Base-by-base conservation (phyloP, 2,888 invertebrate species). In the Biston betularia region DNA sequence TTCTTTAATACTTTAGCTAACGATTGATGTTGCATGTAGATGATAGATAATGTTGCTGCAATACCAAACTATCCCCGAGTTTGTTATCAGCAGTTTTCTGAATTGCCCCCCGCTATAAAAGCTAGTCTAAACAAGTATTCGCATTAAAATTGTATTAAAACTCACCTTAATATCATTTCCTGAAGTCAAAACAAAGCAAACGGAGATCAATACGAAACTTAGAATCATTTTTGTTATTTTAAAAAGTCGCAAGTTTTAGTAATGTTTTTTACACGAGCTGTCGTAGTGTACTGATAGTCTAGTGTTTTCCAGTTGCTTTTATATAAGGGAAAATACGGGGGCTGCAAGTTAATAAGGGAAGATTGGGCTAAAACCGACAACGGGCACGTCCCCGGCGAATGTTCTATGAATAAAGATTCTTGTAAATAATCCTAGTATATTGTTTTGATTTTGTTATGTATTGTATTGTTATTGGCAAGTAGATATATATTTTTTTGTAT, bases 91-190 rank as follows among this genome's bases (percentile, higher is more conserved):
- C 3, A n/a, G n/a, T 24, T 24, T 24, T 24, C 3, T 24, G 1
- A 24, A 24, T 24, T 1, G 24, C 24, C 24, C 3, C 24, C 1
- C 24, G 24, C 24, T 24, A 24, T 24, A 3, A 3, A 24, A 24
- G 1, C 24, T 24, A 24, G 1, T 24, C 24, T 24, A 24, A 24
- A 24, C n/a, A n/a, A 24, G 3, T 24, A 24, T 24, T 24, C 24
- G 3, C 24, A 11, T 5, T 11, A 4, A 10, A 10, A n/a, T 44
- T 44, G 2, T n/a, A 12, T 4, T 44, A 8, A 38, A 52, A 58
- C 73, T 73, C 40, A 83, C 82, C 76, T 79, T 83, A 0, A 78
- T 42, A 38, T 82, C 82, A 57, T 71, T 82, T 6, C 67, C 74
- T 1, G 71, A 71, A 0, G 78, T 74, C 0, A 73, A 40, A 1